Percentiles rank a stretch among this genome's conserved stretches.
phyloP scores from a whole-genome alignment of 2,888 invertebrate species.

The Galerucella calmariensis region DNA sequence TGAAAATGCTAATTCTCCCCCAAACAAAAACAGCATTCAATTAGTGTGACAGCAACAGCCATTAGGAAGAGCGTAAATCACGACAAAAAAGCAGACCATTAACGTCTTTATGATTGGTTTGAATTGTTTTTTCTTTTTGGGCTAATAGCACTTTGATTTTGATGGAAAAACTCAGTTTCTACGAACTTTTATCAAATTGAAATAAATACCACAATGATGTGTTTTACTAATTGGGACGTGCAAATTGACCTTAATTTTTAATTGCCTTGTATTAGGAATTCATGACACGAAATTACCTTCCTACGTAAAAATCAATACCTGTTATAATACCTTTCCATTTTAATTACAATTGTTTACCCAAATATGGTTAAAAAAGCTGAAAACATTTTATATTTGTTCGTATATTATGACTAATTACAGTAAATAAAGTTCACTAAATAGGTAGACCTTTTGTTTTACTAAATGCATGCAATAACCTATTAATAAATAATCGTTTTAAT shows the following conservation, averaged over 20 bases:
- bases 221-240: constrained; percentile 16
- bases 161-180: constrained; percentile 19
- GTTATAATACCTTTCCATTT: too few relatives aligned
- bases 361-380: too few relatives aligned
- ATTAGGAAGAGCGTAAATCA: constrained; percentile 54
- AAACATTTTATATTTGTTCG: too few relatives aligned
- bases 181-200: constrained; percentile 12
- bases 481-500: too few relatives aligned
- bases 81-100: constrained; percentile 47
- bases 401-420: too few relatives aligned
- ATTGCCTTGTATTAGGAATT: not conserved
- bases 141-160: constrained; percentile 38
- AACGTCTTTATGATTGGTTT: constrained; percentile 47
- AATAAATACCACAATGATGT: constrained; percentile 20
- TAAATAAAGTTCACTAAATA: too few relatives aligned
- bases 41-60: constrained; percentile 54
- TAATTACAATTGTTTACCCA: too few relatives aligned
- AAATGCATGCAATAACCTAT: too few relatives aligned
- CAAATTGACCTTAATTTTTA: constrained; percentile 6
- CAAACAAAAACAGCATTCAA: constrained; percentile 59
- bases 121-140: constrained; percentile 41
- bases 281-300: not conserved
- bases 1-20: constrained; percentile 55
- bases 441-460: too few relatives aligned
- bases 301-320: not conserved